Conservation (phyloP, 2,888 invertebrate species). For the Xanthia togata region DNA sequence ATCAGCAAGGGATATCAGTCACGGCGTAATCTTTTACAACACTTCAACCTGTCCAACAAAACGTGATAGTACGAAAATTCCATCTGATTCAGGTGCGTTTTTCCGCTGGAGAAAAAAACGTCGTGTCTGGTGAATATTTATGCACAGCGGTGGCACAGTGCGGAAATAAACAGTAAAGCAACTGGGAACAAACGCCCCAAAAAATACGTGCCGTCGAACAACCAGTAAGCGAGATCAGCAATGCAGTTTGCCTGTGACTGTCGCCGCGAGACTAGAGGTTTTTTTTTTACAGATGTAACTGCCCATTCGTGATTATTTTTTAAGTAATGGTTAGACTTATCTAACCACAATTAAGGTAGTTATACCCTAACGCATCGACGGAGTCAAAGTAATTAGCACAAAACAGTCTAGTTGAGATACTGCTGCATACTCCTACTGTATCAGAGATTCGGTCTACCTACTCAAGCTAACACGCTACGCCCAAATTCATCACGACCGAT, state of each 20-base stretch:
- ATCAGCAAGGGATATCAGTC: slow-evolving; percentile 39
- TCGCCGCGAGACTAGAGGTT: not conserved
- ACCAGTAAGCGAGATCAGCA: not conserved
- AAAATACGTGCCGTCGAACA: not conserved
- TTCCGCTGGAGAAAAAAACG: slow-evolving; percentile 32
- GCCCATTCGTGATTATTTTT: not conserved
- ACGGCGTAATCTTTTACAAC: slow-evolving; percentile 19
- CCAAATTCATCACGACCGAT: slow-evolving; percentile 59
- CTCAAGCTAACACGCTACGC: slow-evolving; percentile 28
- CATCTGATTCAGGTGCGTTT: slow-evolving; percentile 41
- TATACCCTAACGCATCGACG: not conserved
- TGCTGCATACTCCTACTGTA: not conserved
- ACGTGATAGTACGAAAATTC: slow-evolving; percentile 40
- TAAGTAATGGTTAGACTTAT: not conserved
- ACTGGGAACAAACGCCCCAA: not conserved
- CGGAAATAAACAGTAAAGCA: not conserved
- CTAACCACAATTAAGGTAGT: too few species aligned
- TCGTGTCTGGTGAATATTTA: slow-evolving; percentile 41
- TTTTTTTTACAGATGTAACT: not conserved
- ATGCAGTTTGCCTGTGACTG: not conserved
- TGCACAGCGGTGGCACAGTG: slow-evolving; percentile 12
- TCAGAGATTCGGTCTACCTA: slow-evolving; percentile 1
- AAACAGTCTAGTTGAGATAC: not conserved
- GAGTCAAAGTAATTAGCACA: not conserved
- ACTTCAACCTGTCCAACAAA: slow-evolving; percentile 21